Evolutionary conservation across 2,797 vertebrate genomes (phyloP).

Genomic region (Diplodus puntazzo): DNA sequence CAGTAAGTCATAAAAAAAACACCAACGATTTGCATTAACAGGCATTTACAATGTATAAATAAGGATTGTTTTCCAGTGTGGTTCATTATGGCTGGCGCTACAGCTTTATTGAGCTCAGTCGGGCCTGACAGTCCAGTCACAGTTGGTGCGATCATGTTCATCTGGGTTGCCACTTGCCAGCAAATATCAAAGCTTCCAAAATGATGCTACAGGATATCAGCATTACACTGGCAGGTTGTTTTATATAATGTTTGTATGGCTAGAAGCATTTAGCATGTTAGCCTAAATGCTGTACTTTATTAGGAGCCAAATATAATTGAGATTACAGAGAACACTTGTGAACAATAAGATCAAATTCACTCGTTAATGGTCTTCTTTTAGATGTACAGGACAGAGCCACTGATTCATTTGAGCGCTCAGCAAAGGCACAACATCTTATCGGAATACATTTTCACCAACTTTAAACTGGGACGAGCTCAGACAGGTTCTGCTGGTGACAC

Average conservation of each 20-base stretch:
- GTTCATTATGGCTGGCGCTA: conserved; percentile 11
- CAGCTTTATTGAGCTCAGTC: conserved; percentile 2
- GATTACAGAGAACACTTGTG: not conserved
- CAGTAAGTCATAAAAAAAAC: not conserved
- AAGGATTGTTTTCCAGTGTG: conserved; percentile 6
- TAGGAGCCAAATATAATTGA: not conserved
- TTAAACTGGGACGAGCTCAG: not conserved
- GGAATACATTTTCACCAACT: not conserved
- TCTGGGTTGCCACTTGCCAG: not conserved
- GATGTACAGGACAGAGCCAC: not conserved
- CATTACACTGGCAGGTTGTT: not conserved
- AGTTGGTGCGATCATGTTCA: conserved; percentile 1
- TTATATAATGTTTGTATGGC: not conserved
- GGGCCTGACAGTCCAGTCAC: not conserved
- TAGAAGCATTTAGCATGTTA: not conserved
- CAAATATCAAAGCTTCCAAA: not conserved
- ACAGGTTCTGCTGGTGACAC: not conserved
- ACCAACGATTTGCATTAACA: conserved; percentile 20
- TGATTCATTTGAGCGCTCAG: not conserved
- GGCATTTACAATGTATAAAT: not conserved
- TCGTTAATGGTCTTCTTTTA: not conserved
- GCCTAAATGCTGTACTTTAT: not conserved
- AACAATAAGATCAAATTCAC: not conserved
- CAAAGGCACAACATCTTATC: not conserved
- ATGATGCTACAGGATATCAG: not conserved